These are phyloP conservation scores for Mellilla xanthometata DNA, from an alignment of 2,888 invertebrate genomes.

Conservation along the genomic window DNA sequence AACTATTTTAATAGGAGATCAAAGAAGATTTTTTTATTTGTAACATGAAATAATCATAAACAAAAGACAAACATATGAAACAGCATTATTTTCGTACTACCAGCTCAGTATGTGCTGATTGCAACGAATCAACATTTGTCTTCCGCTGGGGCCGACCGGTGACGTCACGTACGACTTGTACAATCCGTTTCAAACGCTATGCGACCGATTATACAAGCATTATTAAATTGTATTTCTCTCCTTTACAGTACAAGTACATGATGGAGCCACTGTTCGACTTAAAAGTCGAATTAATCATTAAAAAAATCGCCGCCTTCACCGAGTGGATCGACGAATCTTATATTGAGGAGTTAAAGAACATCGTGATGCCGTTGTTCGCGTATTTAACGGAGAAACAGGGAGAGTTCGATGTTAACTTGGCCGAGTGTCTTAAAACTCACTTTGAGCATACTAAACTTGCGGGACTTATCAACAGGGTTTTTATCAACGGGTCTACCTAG, in stretches of 20 bases:
- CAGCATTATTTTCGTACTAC: too few relatives aligned
- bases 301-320: constrained; percentile 44
- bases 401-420: constrained; percentile 41
- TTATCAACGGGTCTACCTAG: constrained; percentile 23
- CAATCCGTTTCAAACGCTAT: too few relatives aligned
- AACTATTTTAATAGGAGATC: too few relatives aligned
- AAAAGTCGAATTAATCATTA: constrained; percentile 46
- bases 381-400: constrained; percentile 52
- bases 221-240: too few relatives aligned
- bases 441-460: constrained; percentile 16
- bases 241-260: constrained; percentile 65
- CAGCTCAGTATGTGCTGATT: too few relatives aligned
- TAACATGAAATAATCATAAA: too few relatives aligned
- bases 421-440: constrained; percentile 21
- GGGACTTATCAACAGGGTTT: constrained; percentile 23
- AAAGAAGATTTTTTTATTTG: too few relatives aligned
- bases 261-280: constrained; percentile 49
- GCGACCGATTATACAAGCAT: too few relatives aligned
- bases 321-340: constrained; percentile 41
- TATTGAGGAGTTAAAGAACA: constrained; percentile 44
- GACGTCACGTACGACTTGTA: too few relatives aligned
- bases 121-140: too few relatives aligned
- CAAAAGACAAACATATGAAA: too few relatives aligned
- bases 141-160: too few relatives aligned
- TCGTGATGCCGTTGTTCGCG: constrained; percentile 56